phyloP scores from a whole-genome alignment of 2,888 invertebrate species.

The Hyalella azteca region DNA sequence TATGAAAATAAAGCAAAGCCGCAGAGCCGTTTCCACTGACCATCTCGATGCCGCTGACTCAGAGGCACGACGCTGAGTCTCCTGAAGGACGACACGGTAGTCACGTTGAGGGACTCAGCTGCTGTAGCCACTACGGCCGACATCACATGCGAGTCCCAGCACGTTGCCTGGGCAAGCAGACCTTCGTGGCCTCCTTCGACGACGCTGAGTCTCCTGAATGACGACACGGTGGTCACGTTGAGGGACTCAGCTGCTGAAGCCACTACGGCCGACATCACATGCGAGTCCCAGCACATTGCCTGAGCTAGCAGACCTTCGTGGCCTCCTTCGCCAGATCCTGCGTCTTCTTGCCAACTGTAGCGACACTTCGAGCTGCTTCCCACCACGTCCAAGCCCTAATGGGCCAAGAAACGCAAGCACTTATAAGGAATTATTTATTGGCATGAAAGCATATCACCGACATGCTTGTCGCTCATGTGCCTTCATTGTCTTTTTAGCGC shows the following conservation, averaged over 20 bases:
- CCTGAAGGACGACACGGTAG: background rate
- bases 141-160: background rate
- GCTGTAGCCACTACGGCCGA: background rate
- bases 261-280: background rate
- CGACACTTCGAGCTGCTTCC: constrained; percentile 46
- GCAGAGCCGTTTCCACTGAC: no score
- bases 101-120: background rate
- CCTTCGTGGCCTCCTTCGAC: background rate
- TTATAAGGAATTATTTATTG: no score
- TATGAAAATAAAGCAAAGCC: no score
- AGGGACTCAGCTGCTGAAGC: background rate
- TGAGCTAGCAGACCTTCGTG: background rate
- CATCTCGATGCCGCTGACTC: background rate
- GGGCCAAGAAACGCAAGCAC: no score
- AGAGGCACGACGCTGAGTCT: background rate
- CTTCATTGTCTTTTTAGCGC: no score
- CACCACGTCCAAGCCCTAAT: constrained; percentile 41
- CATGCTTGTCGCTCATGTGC: no score
- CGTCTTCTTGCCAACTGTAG: constrained; percentile 43
- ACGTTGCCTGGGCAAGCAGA: background rate
- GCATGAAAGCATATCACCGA: no score
- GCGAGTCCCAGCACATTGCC: background rate
- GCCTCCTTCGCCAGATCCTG: background rate
- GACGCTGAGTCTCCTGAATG: background rate
- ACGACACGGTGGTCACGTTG: background rate